A percentile compares a stretch with the other conserved stretches of the same genome.
phyloP scores from a whole-genome alignment of 2,113 vertebrate genomes.

The Sebastes schlegelii region DNA sequence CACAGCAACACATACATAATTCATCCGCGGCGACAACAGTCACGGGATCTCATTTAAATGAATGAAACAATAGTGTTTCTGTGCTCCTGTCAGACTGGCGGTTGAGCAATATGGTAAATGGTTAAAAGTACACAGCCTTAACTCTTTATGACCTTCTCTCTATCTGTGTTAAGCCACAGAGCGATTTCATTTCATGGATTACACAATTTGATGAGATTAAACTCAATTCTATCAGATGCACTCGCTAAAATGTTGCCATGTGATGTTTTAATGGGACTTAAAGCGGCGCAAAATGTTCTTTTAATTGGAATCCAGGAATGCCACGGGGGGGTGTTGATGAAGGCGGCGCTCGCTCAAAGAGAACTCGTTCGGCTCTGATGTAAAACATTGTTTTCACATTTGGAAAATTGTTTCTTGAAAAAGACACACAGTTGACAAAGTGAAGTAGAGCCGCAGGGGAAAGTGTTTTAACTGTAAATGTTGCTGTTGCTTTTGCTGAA shows the following conservation, averaged over 20 bases:
- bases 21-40: conserved; percentile 69
- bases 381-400: neutral
- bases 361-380: neutral
- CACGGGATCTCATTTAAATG: conserved; percentile 72
- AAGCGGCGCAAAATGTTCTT: conserved; percentile 29
- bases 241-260: conserved; percentile 20
- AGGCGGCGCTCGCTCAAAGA: neutral
- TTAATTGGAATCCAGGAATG: conserved; percentile 38
- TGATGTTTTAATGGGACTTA: conserved; percentile 54
- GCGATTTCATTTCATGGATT: conserved; percentile 59
- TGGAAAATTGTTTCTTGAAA: neutral
- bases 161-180: conserved; percentile 37
- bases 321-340: neutral
- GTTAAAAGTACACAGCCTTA: conserved; percentile 40
- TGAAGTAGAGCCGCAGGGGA: neutral
- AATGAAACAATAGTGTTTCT: conserved; percentile 78
- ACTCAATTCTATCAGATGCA: conserved; percentile 47
- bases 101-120: conserved; percentile 67
- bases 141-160: conserved; percentile 45
- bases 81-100: conserved; percentile 63
- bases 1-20: conserved; percentile 78
- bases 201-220: conserved; percentile 65
- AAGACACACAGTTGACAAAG: neutral
- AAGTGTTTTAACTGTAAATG: neutral
- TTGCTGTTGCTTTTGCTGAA: neutral